Conservation (phyloP, 2,113 vertebrate genomes). For the Mugil cephalus region DNA sequence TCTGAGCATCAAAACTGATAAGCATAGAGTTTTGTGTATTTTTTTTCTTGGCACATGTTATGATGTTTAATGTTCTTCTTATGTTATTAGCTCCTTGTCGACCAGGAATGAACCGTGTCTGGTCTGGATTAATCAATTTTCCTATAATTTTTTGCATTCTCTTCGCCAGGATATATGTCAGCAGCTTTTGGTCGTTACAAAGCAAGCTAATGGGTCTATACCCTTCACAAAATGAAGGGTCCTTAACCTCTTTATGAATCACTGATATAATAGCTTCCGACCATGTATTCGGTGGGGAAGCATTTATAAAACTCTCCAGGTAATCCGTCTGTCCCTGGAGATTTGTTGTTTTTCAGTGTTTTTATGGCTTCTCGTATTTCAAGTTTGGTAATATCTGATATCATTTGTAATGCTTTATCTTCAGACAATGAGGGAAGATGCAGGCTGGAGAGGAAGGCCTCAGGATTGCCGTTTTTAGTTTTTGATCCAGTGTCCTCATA, state of each 20-base stretch:
- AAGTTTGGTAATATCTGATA: neutral
- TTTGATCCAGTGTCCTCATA: neutral
- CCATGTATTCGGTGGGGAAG: neutral
- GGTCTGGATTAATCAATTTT: slow-evolving; percentile 6
- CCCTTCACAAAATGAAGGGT: neutral
- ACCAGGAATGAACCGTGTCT: neutral
- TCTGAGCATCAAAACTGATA: slow-evolving; percentile 1
- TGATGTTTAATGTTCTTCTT: neutral
- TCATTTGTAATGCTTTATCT: neutral
- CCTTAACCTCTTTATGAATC: neutral
- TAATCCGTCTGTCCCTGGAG: neutral
- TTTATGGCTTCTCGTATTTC: neutral
- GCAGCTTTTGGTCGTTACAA: neutral
- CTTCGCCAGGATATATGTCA: neutral
- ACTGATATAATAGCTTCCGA: neutral
- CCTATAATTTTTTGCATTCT: neutral
- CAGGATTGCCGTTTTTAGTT: no score
- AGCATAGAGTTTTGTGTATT: neutral
- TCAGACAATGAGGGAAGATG: neutral
- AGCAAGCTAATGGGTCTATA: slow-evolving; percentile 2
- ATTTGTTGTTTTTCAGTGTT: neutral
- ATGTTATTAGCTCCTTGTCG: slow-evolving; percentile 2
- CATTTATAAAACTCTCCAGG: neutral
- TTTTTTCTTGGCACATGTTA: neutral
- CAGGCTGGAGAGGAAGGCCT: neutral